phyloP scores from a whole-genome alignment of 2,888 invertebrate species.

The Scrobipalpa atriplicella region DNA sequence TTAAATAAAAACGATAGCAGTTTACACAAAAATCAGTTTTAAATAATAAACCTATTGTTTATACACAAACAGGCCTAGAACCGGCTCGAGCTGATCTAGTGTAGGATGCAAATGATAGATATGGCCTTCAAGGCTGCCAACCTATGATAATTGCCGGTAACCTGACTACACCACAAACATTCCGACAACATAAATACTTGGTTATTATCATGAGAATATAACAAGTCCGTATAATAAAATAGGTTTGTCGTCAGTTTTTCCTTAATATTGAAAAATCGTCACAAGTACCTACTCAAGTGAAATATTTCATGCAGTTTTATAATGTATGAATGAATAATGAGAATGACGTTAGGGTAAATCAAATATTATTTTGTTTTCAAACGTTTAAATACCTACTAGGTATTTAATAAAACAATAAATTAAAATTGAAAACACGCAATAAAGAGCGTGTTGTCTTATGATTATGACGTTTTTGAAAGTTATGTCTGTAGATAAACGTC shows the following conservation, averaged over 20 bases:
- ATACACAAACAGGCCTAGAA: not conserved
- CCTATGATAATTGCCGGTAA: constrained; percentile 58
- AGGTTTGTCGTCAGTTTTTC: not conserved
- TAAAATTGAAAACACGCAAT: too few species aligned
- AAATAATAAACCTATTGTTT: constrained; percentile 4
- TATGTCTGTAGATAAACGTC: too few species aligned
- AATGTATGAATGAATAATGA: too few species aligned
- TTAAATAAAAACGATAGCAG: not conserved
- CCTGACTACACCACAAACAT: constrained; percentile 47
- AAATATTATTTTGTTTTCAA: too few species aligned
- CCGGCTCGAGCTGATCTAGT: constrained; percentile 37
- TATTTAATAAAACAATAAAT: too few species aligned
- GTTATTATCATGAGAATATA: constrained; percentile 10
- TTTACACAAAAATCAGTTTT: not conserved
- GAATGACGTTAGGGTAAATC: too few species aligned
- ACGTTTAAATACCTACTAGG: too few species aligned
- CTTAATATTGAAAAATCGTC: not conserved
- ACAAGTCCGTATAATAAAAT: not conserved
- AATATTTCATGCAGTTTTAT: too few species aligned
- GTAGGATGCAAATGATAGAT: constrained; percentile 68
- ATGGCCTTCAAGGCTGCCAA: constrained; percentile 62
- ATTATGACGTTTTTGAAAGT: too few species aligned
- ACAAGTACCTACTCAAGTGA: too few species aligned
- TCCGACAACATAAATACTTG: constrained; percentile 27
- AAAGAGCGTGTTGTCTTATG: too few species aligned